Evolutionary conservation across 2,113 vertebrate species (phyloP), one percentile per base, ranked within the genome.

Genomic region (Sapayoa aenigma): DNA sequence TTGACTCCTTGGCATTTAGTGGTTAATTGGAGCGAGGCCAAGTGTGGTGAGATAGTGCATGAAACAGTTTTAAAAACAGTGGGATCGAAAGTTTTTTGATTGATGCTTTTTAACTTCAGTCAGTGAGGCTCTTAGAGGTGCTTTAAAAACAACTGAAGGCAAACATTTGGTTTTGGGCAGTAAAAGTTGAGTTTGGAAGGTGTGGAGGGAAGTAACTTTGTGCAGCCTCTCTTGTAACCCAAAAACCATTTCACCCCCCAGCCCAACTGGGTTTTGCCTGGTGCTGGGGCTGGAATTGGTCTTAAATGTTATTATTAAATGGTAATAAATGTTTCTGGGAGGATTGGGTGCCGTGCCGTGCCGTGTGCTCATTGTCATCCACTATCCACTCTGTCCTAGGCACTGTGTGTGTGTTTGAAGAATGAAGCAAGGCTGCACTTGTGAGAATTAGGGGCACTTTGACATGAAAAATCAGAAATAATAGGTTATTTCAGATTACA

Each of bases 351-450:
- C n/a, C n/a, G 72, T 27, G 27, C 23, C 23, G 1, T 39, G 65
- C 46, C 55, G 7, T 0, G 0, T 13, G 20, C 24, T 49, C 16
- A 3, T n/a, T n/a, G n/a, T 22, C 16, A 3, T 16, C 49, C 52
- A 28, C 22, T 44, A 7, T 14, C 44, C 50, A 6, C 4, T 50
- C 41, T 33, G 11, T 42, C 59, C 60, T 30, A n/a, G 12, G 4
- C 3, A 5, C 12, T 49, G 9, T 3, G 14, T 3, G 14, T 53
- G 63, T 53, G 25, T 71, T 35, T 31, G 47, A 37, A 56, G 75
- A 63, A 30, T 7, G 62, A 67, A 62, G 69, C 66, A 24, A 37
- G 65, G 16, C 12, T 46, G 50, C 4, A 0, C 84, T 83, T 59
- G 20, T 42, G 21, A 76, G 53, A n/a, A 60, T 31, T 1, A 4